phyloP scores from a whole-genome alignment of 2,113 vertebrate genomes.

The Uria aalge region DNA sequence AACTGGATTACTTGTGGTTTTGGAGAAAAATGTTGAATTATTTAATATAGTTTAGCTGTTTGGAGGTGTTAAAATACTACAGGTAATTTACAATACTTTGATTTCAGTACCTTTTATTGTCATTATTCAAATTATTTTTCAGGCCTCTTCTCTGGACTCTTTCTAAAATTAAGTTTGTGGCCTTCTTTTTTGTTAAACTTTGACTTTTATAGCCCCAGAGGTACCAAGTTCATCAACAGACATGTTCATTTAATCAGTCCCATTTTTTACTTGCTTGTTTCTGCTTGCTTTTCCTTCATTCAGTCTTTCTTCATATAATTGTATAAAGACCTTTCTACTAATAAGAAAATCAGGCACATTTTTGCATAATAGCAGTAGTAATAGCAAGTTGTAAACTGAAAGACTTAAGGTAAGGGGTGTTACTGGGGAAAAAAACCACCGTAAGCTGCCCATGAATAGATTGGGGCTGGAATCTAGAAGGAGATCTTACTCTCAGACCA shows the following conservation, averaged over 20 bases:
- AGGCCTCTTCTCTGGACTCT: neutral
- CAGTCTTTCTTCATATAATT: neutral
- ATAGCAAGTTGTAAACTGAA: neutral
- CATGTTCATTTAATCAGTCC: neutral
- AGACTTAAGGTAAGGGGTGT: neutral
- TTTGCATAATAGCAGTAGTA: neutral
- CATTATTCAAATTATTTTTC: neutral
- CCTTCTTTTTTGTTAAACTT: neutral
- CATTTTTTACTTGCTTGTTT: neutral
- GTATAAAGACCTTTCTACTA: neutral
- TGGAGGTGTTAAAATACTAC: neutral
- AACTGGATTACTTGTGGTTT: neutral
- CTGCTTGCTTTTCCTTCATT: neutral
- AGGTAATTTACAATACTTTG: neutral
- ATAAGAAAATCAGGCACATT: neutral
- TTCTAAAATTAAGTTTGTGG: neutral
- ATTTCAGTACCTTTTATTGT: neutral
- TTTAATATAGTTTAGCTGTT: neutral
- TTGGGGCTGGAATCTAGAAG: neutral
- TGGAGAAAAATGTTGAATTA: neutral
- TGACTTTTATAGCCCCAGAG: neutral
- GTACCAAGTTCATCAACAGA: neutral
- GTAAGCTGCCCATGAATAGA: neutral
- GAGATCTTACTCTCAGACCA: neutral
- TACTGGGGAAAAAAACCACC: neutral